Evolutionary conservation across 2,797 vertebrate genomes (phyloP).

Genomic region (Morelia viridis): DNA sequence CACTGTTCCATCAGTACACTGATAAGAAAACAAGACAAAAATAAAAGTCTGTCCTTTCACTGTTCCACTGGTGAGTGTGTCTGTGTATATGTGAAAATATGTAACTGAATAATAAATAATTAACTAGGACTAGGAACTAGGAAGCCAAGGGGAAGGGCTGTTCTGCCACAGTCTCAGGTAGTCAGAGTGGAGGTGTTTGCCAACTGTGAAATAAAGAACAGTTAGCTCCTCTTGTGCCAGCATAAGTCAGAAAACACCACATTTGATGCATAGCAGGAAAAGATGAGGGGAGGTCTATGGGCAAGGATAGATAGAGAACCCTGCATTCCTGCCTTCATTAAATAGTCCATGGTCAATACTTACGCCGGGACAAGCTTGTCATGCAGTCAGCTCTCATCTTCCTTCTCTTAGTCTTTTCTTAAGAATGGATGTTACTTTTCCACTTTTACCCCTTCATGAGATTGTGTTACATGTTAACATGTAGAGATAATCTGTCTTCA

Average conservation of each 20-base stretch:
- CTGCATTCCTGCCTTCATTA: background rate
- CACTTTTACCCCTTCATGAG: background rate
- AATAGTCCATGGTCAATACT: background rate
- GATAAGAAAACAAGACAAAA: background rate
- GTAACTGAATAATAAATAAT: background rate
- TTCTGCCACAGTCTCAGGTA: background rate
- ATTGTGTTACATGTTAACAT: background rate
- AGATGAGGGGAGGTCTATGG: too few species aligned
- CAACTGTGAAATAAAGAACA: background rate
- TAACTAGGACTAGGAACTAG: background rate
- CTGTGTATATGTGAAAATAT: background rate
- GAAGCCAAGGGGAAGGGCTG: background rate
- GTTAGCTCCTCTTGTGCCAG: background rate
- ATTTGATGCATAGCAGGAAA: background rate
- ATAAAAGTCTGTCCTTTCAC: background rate
- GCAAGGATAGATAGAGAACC: background rate
- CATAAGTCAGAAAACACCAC: background rate
- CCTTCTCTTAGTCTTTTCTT: too few species aligned
- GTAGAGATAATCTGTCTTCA: background rate
- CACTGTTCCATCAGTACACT: background rate
- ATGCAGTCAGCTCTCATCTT: background rate
- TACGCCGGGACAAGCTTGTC: background rate
- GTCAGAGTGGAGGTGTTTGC: background rate
- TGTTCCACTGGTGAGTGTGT: background rate
- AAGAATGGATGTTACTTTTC: background rate